Evolutionary conservation across 2,888 invertebrate genomes (phyloP), one percentile per base, ranked within the genome.

Genomic region (Mimumesa dahlbomi): DNA sequence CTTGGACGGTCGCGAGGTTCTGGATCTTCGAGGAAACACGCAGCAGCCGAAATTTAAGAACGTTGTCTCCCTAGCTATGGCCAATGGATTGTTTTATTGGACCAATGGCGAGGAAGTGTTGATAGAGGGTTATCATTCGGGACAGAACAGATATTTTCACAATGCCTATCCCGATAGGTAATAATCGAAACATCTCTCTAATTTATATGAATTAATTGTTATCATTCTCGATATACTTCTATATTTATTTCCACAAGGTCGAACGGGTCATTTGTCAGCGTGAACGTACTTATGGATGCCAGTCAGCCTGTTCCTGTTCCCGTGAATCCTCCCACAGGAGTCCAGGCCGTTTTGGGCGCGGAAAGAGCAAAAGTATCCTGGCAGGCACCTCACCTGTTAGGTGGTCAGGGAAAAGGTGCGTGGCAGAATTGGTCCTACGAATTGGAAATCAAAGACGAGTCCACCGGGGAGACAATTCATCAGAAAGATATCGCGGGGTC

Each of bases 61-160:
- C 53, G 95, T 96, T 0, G 91, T 93, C 6, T 96, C 96, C 3
- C 90, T 97, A 66, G 94, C 94, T 0, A 93, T 93, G 84, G 94
- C 94, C 2, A 93, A 94, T 83, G 94, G 94, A 5, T 91, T 94
- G 9, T 96, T 97, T 85, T 96, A 95, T 85, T 97, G 97, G 96
- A 96, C 96, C 0, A 94, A 95, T 83, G 96, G 95, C 0, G 91
- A 92, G 53, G 93, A 94, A 83, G 93, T 96, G 73, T 91, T 94
- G 45, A 93, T 93, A 11, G 97, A 97, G 88, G 96, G 95, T 83
- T 95, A 95, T 86, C 95, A 94, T 82, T 90, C 91, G 0, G 91
- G 91, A 43, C 92, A 92, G 53, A 91, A 94, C 74, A 93, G 92
- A 83, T 96, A 94, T 85, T 95, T 94, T 83, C 96, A 96, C 84